A percentile compares a stretch with the other conserved stretches of the same genome.
Conservation (phyloP, 1,140 invertebrate genomes). For the Ephestia elutella region DNA sequence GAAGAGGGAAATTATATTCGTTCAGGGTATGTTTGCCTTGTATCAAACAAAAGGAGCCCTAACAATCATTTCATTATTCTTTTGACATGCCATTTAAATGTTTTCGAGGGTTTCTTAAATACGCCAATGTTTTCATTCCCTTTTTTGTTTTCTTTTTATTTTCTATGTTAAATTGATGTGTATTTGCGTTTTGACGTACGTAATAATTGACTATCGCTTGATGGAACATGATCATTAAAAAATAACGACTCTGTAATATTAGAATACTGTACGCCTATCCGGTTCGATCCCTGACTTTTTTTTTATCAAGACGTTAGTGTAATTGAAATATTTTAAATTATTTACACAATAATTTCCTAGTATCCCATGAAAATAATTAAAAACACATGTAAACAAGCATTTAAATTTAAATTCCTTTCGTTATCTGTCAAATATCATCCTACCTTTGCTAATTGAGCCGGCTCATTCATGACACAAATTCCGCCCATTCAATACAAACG, state of each 20-base stretch:
- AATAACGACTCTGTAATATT: no score
- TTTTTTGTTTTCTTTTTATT: neutral
- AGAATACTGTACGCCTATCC: no score
- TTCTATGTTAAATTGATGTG: neutral
- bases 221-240: no score
- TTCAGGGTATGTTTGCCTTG: neutral
- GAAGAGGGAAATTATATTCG: neutral
- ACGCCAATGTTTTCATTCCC: neutral
- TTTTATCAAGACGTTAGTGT: no score
- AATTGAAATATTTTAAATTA: no score
- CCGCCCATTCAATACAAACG: neutral
- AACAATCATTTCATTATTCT: slow-evolving; percentile 4
- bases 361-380: neutral
- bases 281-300: no score
- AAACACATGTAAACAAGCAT: neutral
- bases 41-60: slow-evolving; percentile 1
- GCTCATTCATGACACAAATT: neutral
- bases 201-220: no score
- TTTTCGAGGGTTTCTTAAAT: neutral
- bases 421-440: neutral
- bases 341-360: no score
- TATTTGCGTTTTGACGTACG: no score
- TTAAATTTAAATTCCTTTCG: neutral
- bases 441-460: neutral
- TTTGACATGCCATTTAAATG: slow-evolving; percentile 1